A percentile compares a stretch with the other conserved stretches of the same genome.
phyloP scores from a whole-genome alignment of 2,797 vertebrate species.

The Squalus acanthias region DNA sequence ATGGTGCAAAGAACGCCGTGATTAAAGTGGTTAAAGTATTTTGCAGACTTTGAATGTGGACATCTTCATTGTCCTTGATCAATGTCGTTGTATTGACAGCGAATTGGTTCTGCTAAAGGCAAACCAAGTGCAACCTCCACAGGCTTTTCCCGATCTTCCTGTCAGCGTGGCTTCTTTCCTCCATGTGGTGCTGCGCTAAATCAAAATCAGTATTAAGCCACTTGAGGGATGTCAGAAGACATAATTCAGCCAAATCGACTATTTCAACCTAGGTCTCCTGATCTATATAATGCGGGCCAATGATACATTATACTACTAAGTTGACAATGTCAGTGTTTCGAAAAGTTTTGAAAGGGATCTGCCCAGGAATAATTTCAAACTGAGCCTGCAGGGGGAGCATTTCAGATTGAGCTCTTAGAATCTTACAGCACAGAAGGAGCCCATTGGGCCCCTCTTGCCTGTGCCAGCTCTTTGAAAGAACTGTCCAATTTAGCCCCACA shows the following conservation, averaged over 20 bases:
- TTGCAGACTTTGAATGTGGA: no score
- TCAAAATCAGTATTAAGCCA: no score
- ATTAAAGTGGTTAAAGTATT: background rate
- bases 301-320: background rate
- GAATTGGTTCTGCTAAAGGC: no score
- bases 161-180: no score
- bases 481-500: background rate
- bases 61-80: background rate
- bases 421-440: background rate
- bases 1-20: background rate
- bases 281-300: background rate
- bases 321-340: background rate
- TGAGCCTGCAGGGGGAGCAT: background rate
- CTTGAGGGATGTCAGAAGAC: background rate
- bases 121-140: no score
- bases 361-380: background rate
- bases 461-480: background rate
- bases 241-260: background rate
- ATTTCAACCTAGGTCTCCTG: background rate
- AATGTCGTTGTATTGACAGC: no score
- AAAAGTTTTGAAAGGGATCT: background rate
- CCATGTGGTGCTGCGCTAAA: no score
- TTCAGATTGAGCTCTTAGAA: background rate
- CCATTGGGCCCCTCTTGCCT: background rate
- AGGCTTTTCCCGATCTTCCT: no score